Evolutionary conservation across 2,888 invertebrate species (phyloP).

Genomic region (Leptothorax acervorum): DNA sequence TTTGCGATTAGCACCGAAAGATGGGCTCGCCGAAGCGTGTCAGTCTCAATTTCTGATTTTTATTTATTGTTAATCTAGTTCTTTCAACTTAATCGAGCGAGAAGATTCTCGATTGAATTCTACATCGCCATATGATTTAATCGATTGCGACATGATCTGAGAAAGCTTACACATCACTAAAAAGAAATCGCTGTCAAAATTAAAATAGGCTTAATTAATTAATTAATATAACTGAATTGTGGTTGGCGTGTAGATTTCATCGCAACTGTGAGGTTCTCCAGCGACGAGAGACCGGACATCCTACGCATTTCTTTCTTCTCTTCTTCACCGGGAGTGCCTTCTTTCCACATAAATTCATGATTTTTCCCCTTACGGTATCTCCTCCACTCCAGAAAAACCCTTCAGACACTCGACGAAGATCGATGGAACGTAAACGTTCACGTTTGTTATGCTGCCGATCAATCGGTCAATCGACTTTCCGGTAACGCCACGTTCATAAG

Average conservation of each 20-base stretch:
- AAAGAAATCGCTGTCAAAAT: background rate
- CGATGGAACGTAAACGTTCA: constrained; percentile 14
- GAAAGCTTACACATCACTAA: background rate
- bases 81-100: constrained; percentile 9
- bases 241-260: constrained; percentile 27
- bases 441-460: constrained; percentile 41
- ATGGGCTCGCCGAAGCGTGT: background rate
- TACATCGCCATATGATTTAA: constrained; percentile 6
- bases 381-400: background rate
- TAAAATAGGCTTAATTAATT: background rate
- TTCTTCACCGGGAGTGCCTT: background rate
- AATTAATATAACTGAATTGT: background rate
- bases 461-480: constrained; percentile 22
- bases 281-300: constrained; percentile 26
- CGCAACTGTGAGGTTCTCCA: constrained; percentile 17
- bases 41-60: constrained; percentile 8
- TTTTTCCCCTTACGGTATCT: background rate
- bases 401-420: constrained; percentile 54
- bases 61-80: background rate
- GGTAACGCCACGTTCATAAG: background rate
- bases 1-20: background rate
- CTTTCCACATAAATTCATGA: constrained; percentile 5
- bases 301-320: background rate
- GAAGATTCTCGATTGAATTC: constrained; percentile 25
- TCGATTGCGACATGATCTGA: background rate